phyloP scores from a whole-genome alignment of 1,140 invertebrate species.

The Galleria mellonella region DNA sequence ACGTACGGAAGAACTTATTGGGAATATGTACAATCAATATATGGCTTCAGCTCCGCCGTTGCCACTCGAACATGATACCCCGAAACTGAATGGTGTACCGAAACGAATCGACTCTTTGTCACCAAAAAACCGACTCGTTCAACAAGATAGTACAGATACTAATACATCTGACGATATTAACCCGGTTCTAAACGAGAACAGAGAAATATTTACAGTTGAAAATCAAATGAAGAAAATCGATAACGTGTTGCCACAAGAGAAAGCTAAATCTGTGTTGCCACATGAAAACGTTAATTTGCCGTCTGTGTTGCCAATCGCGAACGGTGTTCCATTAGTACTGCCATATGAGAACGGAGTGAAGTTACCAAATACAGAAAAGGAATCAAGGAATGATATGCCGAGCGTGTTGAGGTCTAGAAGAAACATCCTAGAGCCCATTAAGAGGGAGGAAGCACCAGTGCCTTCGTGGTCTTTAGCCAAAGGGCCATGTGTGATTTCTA shows the following conservation, averaged over 20 bases:
- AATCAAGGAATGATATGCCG: conserved; percentile 30
- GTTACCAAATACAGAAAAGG: conserved; percentile 6
- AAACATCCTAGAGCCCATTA: conserved; percentile 66
- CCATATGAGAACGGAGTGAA: conserved; percentile 17
- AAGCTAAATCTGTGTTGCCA: conserved; percentile 9
- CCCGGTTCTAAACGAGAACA: conserved; percentile 35
- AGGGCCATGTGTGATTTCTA: conserved; percentile 52
- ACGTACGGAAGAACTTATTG: conserved; percentile 70
- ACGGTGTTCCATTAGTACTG: conserved; percentile 8
- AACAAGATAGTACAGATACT: conserved; percentile 55
- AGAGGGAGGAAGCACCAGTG: conserved; percentile 39
- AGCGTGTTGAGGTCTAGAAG: conserved; percentile 48
- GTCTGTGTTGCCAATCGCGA: conserved; percentile 10
- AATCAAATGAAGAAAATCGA: conserved; percentile 47
- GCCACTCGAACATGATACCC: conserved; percentile 39
- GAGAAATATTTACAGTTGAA: conserved; percentile 56
- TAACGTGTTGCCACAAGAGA: conserved; percentile 11
- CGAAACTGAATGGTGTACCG: conserved; percentile 38
- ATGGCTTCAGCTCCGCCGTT: conserved; percentile 59
- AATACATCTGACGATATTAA: conserved; percentile 56
- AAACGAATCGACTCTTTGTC: conserved; percentile 31
- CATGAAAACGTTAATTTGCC: conserved; percentile 6
- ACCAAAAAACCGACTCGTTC: conserved; percentile 28
- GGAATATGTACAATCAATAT: conserved; percentile 67
- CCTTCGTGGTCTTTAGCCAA: conserved; percentile 66